phyloP scores from a whole-genome alignment of 2,113 vertebrate species.

The Corythornis madagascariensis region DNA sequence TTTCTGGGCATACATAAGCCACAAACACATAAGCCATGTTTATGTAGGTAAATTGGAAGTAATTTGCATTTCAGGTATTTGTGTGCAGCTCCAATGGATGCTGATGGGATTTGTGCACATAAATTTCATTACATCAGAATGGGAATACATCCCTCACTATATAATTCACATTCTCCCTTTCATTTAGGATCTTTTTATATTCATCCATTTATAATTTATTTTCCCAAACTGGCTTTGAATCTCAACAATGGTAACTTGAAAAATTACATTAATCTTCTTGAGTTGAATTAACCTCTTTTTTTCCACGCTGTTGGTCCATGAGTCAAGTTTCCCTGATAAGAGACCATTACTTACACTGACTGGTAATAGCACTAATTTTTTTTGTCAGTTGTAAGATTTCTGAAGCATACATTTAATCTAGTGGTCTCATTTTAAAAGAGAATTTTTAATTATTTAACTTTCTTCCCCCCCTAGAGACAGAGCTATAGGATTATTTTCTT shows the following conservation, averaged over 20 bases:
- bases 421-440: not conserved
- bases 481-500: not conserved
- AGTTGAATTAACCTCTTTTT: constrained; percentile 20
- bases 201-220: constrained; percentile 26
- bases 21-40: not conserved
- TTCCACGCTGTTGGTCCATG: not conserved
- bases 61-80: not conserved
- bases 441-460: not conserved
- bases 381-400: not conserved
- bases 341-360: not conserved
- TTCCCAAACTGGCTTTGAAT: not conserved
- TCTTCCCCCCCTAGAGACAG: not conserved
- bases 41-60: not conserved
- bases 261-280: not conserved
- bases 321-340: not conserved
- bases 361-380: not conserved
- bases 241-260: not conserved
- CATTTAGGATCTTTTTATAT: not conserved
- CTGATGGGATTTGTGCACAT: not conserved
- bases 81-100: not conserved
- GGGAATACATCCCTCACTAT: not conserved
- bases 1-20: not conserved
- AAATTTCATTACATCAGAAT: not conserved
- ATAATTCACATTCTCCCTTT: not conserved
- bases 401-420: not conserved